Evolutionary conservation across 2,113 vertebrate species (phyloP), one percentile per base, ranked within the genome.

Genomic region (Pithys albifrons): DNA sequence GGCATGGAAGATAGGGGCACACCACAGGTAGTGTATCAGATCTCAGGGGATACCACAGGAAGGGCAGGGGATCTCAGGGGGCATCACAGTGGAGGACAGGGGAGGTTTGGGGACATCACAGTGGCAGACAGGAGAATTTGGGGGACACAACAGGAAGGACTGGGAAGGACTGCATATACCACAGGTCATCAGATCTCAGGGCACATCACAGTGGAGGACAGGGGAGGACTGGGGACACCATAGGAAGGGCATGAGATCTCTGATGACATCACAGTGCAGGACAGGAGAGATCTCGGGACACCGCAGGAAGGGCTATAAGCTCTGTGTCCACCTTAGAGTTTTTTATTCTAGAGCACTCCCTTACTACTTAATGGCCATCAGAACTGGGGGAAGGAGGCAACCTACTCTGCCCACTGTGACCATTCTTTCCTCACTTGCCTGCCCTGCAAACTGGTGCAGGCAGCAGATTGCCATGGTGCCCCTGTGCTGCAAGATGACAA

Each of bases 391-490:
- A 29, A 45, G 48, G 55, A 70, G 46, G 43, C 7, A 13, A 28
- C 14, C 33, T n/a, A 5, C 52, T 3, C 16, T 45, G 5, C 14
- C 8, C 1, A 0, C 7, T 7, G 17, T 41, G 48, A 39, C 48
- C 0, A 3, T 64, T 43, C 27, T 43, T 28, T 29, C 27, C 61
- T 8, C 17, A 19, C 39, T 16, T 31, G 14, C 49, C 14, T 69
- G 9, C 27, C 33, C 19, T 29, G 41, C 33, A 22, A 74, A 11
- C 41, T 57, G 35, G 24, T 27, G 15, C 14, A 14, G 61, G 16
- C 35, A 52, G 43, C 43, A 37, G 25, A 41, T 23, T 0, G 1
- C 43, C 0, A 16, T 0, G 1, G n/a, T 19, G 39, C 58, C 70
- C 45, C 3, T 1, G 9, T 22, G 24, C 49, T 76, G 57, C 43